These are phyloP conservation scores for Ochropleura plecta DNA, from an alignment of 2,888 invertebrate genomes.

Conservation along the genomic window DNA sequence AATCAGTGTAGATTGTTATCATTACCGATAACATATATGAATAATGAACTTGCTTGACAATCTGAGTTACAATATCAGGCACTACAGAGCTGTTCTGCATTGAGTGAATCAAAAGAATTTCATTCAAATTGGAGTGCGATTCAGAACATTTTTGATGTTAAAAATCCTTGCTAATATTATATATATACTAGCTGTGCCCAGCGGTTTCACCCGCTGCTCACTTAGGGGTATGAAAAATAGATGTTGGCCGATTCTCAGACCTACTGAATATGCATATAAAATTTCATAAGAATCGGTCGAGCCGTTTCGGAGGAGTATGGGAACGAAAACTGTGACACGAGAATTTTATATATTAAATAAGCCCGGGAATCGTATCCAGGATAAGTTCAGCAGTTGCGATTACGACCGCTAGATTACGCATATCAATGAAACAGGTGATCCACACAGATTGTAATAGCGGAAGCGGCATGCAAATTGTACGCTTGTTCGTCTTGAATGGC, in stretches of 20 bases:
- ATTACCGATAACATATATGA: not conserved
- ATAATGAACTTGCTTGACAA: constrained; percentile 1
- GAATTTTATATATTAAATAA: too few relatives aligned
- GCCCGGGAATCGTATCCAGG: too few relatives aligned
- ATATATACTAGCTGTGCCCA: too few relatives aligned
- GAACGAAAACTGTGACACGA: too few relatives aligned
- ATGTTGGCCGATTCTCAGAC: too few relatives aligned
- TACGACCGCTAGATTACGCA: not conserved
- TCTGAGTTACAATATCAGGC: not conserved
- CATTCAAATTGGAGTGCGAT: not conserved
- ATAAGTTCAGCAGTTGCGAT: too few relatives aligned
- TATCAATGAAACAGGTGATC: constrained; percentile 45
- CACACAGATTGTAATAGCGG: constrained; percentile 39
- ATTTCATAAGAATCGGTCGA: too few relatives aligned
- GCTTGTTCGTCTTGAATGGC: constrained; percentile 17
- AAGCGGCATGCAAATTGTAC: constrained; percentile 54
- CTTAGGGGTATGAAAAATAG: too few relatives aligned
- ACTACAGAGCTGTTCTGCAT: not conserved
- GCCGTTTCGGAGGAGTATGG: too few relatives aligned
- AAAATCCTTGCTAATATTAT: not conserved
- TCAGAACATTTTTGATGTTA: not conserved
- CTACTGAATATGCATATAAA: too few relatives aligned
- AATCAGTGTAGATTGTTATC: not conserved
- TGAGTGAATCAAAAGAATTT: not conserved
- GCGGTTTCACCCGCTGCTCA: too few relatives aligned